Evolutionary conservation across 2,888 invertebrate genomes (phyloP), one percentile per base, ranked within the genome.

Genomic region (Lysandra bellargus): DNA sequence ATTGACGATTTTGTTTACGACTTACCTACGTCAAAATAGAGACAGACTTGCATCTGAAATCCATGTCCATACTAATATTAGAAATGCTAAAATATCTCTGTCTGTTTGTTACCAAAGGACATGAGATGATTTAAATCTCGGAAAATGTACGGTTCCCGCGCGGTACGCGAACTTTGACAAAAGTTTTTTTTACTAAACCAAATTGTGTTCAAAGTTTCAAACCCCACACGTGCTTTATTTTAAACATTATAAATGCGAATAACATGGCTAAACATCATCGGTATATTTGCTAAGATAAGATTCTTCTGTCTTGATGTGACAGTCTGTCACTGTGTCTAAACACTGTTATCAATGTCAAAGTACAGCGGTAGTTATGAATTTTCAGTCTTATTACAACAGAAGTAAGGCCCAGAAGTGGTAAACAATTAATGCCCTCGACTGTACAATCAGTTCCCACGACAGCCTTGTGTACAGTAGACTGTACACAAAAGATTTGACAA

Each of bases 381-480:
- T 4, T 37, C 4, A 1, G 4, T 5, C 17, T 5, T 69, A 69
- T 14, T 33, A 37, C 1, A 5, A 33, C 17, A 14, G 33, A 0
- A 69, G 0, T 33, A 69, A 17, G 69, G 6, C 69, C 37, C 69
- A 69, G 3, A 69, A 17, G 17, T 12, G 30, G 4, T 69, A 69
- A 9, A 17, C 69, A 4, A 5, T 2, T 2, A 9, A 69, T 33
- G 14, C 37, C 69, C 69, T 30, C 64, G 69, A 33, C 69, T 2
- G 64, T 69, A 69, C 69, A 14, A 69, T 69, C 33, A 23, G 69
- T 33, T 69, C 69, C 69, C 69, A 33, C 33, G 69, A 37, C 69
- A 69, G 69, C 33, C 69, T 69, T 69, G 64, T 64, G 5, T 61
- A 30, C 61, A 23, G 61, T 61, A 61, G 14, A 0, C 30, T 69